Evolutionary conservation across 2,113 vertebrate species (phyloP).

Genomic region (Turdus rufiventris): DNA sequence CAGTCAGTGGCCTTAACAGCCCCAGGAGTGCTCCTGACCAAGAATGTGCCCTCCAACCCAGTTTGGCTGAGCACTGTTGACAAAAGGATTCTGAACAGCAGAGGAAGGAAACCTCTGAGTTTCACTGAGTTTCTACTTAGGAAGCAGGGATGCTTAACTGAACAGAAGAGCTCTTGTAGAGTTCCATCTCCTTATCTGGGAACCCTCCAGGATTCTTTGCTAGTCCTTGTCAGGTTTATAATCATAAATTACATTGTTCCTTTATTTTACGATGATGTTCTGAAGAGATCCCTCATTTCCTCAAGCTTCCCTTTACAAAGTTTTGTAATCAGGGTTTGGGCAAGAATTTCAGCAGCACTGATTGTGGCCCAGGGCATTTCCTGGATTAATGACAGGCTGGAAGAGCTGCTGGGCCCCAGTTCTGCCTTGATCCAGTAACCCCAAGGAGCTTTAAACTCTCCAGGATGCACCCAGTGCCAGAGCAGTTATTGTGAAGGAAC

Average conservation of each 20-base stretch:
- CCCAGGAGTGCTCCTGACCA: not conserved
- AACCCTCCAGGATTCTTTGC: not conserved
- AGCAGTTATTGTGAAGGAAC: not conserved
- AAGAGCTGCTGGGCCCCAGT: not conserved
- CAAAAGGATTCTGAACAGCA: not conserved
- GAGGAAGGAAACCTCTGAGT: not conserved
- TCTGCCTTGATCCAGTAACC: not conserved
- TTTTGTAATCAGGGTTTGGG: not conserved
- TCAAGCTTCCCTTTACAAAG: not conserved
- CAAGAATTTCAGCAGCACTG: not conserved
- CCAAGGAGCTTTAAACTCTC: not conserved
- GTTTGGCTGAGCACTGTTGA: not conserved
- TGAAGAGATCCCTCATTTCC: constrained; percentile 25
- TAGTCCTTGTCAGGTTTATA: not conserved
- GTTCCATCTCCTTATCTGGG: not conserved
- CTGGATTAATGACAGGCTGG: constrained; percentile 11
- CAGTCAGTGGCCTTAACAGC: not conserved
- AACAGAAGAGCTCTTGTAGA: not conserved
- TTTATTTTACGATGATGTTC: not conserved
- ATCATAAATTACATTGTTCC: not conserved
- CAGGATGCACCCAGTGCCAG: not conserved
- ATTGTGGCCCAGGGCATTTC: not conserved
- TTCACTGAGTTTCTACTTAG: not conserved
- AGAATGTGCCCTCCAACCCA: not conserved
- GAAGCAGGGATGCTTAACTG: not conserved